A percentile compares a stretch with the other conserved stretches of the same genome.
Conservation (phyloP, 2,888 invertebrate genomes). For the Leistus spinibarbis region DNA sequence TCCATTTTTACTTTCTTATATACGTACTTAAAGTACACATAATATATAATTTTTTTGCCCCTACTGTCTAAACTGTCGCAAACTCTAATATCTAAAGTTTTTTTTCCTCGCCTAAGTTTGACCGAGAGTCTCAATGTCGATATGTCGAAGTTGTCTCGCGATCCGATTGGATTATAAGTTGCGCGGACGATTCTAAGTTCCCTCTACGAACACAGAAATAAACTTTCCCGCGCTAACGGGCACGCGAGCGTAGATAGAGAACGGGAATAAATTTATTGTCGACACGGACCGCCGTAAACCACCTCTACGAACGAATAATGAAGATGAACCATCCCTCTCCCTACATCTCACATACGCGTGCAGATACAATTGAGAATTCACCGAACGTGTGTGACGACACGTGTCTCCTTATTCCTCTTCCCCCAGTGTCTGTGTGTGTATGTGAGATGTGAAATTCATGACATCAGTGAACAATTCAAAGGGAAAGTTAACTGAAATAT, state of each 20-base stretch:
- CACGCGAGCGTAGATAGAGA: neutral
- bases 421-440: neutral
- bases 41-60: no score
- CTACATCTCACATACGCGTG: conserved; percentile 26
- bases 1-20: no score
- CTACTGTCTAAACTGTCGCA: no score
- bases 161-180: conserved; percentile 8
- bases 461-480: neutral
- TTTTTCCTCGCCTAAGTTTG: neutral
- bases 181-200: neutral
- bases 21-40: no score
- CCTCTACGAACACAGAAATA: neutral
- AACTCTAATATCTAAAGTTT: no score
- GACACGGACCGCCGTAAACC: neutral
- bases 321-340: neutral
- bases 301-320: neutral
- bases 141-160: conserved; percentile 4
- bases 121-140: neutral
- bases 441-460: neutral
- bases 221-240: neutral
- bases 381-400: neutral
- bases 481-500: neutral
- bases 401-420: neutral
- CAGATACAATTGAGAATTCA: conserved; percentile 38
- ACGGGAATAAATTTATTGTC: neutral